Percentiles rank a stretch among this genome's conserved stretches.
phyloP scores from a whole-genome alignment of 2,113 vertebrate genomes.

The Centropristis striata region DNA sequence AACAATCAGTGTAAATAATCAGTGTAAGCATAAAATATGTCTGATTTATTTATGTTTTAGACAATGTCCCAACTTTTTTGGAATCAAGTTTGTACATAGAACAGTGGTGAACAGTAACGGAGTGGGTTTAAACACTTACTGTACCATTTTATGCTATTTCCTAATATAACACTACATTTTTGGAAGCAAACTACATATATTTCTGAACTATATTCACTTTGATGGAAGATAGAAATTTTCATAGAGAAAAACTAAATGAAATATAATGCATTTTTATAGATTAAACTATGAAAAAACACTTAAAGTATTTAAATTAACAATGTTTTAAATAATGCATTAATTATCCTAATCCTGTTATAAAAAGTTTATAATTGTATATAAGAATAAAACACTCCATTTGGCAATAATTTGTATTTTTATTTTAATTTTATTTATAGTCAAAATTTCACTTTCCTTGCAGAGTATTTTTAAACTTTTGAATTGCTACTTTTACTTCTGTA shows the following conservation, averaged over 20 bases:
- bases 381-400: background rate
- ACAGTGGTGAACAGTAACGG: background rate
- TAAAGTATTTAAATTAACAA: background rate
- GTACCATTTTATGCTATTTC: background rate
- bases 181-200: background rate
- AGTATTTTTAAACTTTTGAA: background rate
- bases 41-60: too few relatives aligned
- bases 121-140: conserved; percentile 3
- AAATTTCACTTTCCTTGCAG: background rate
- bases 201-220: background rate
- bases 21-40: too few relatives aligned
- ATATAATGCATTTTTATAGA: background rate
- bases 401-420: background rate
- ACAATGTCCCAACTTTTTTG: too few relatives aligned
- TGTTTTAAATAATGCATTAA: background rate
- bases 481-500: background rate
- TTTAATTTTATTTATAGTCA: background rate
- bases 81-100: background rate
- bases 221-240: too few relatives aligned
- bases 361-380: background rate
- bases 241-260: background rate
- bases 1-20: too few relatives aligned
- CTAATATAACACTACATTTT: background rate
- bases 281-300: background rate
- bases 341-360: background rate